These are phyloP conservation scores for Coracopsis vasa DNA, from an alignment of 2,113 vertebrate species.

Conservation along the genomic window DNA sequence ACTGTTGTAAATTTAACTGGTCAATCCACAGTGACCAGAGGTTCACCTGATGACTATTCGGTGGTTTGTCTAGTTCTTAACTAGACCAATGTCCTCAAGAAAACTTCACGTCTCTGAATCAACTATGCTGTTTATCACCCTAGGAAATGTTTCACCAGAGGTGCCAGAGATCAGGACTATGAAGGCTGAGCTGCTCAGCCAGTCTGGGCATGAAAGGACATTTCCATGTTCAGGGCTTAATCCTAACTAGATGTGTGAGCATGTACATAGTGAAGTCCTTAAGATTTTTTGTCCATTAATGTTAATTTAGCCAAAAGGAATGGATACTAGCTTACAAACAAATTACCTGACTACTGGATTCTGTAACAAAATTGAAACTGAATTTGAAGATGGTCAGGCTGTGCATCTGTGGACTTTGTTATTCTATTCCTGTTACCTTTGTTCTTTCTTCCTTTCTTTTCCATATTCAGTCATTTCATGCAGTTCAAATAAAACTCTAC, in stretches of 20 bases:
- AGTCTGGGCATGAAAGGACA: not conserved
- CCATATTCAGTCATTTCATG: not conserved
- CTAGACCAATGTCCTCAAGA: not conserved
- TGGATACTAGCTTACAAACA: not conserved
- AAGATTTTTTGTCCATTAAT: not conserved
- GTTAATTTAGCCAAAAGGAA: not conserved
- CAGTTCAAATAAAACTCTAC: not conserved
- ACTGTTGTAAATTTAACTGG: not conserved
- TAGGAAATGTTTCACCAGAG: not conserved
- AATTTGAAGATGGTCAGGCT: not conserved
- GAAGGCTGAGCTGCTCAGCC: not conserved
- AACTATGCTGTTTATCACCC: not conserved
- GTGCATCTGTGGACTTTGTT: not conserved
- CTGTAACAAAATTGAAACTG: not conserved
- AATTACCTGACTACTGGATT: not conserved
- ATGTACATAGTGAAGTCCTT: not conserved
- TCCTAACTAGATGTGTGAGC: not conserved
- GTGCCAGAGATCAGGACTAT: not conserved
- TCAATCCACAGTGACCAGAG: not conserved
- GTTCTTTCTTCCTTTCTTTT: not conserved
- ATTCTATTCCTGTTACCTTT: not conserved
- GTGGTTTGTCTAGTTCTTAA: not conserved
- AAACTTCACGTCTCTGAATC: not conserved
- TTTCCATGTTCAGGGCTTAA: not conserved
- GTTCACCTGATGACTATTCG: not conserved